Base-by-base conservation (phyloP, 2,113 vertebrate genomes). In the Sinocyclocheilus grahami region DNA sequence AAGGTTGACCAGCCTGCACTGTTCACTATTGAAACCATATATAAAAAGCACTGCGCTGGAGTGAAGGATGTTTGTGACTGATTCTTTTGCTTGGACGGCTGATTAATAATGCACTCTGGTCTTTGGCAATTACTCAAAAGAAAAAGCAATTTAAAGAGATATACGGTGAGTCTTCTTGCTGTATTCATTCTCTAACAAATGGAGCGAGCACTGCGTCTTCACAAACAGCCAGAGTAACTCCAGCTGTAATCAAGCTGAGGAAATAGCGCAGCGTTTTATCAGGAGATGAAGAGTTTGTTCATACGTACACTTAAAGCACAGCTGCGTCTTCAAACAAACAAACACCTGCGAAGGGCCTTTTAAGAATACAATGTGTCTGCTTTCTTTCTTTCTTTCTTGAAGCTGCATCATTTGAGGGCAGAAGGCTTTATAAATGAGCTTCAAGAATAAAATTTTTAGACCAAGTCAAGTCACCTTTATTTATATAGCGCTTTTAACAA, bases 191-290 rank as follows among this genome's bases (percentile, higher is more conserved):
- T 65, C 63, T 86, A 88, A 14, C 33, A 88, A 74, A 83, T 65
- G 51, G 80, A 78, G 51, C 22, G 48, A 63, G 78, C 78, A 13
- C 46, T 60, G 33, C 48, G 76, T 78, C 78, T 85, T 76, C 78
- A 69, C 85, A 85, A 87, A 80, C 42, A 81, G 72, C 39, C 82
- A n/a, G 53, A 85, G 84, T 83, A 83, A 83, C 83, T 88, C 79
- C 78, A 83, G 87, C 79, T 62, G 37, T 72, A 83, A 81, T 86
- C 79, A 82, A 71, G 48, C 33, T 0, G 76, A 51, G 60, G 78
- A 88, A 78, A 85, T 83, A 78, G 69, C 11, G 4, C 14, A 37
- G 14, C 30, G 46, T 85, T 88, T 88, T 83, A 74, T 72, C 27
- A 33, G 78, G 72, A 67, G 84, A 86, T 75, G 75, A 82, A 83